Base-by-base conservation (phyloP, 2,113 vertebrate genomes). In the Myocastor coypus region DNA sequence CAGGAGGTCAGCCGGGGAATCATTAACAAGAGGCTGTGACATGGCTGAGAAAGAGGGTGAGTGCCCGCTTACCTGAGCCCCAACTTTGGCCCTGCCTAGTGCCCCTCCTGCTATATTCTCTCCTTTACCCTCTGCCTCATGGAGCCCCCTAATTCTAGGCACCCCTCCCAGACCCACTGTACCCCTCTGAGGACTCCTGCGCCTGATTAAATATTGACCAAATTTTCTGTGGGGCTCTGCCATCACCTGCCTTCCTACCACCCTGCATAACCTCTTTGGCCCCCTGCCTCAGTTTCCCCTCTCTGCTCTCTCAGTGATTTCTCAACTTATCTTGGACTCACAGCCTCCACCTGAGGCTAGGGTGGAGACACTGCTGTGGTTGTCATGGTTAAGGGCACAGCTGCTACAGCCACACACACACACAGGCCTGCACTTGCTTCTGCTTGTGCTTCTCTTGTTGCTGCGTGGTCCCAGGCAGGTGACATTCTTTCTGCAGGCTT, bases 1-100 rank as follows among this genome's bases (percentile, higher is more conserved):
- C 92, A 57, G 69, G 96, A 97, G 97, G 97, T 97, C 96, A 98
- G 92, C 96, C 89, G 71, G 97, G 97, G 95, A 97, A 98, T 98
- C 94, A 97, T 98, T 98, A 98, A 98, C 97, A 57, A 96, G 94
- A 97, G 94, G 83, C 97, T 6, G 97, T 96, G 97, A 97, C 97
- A 98, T 98, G 97, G 98, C 97, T 92, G 96, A 97, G 96, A 97
- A 98, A 91, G 97, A 98, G 96, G 95, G 97, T 97, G 68, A 98
- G 96, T 97, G 92, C 89, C 96, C 91, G 64, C 40, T 59, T 87
- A 50, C 37, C 83, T 3, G 55, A 89, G n/a, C 61, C 89, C 83
- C 64, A 0, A 28, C 89, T 69, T 59, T 26, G 55, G 82, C 77
- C 73, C 68, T 69, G 42, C 92, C 87, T 75, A 78, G 42, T 0